Evolutionary conservation across 2,888 invertebrate genomes (phyloP).

Genomic region (Hoplodrina blanda): DNA sequence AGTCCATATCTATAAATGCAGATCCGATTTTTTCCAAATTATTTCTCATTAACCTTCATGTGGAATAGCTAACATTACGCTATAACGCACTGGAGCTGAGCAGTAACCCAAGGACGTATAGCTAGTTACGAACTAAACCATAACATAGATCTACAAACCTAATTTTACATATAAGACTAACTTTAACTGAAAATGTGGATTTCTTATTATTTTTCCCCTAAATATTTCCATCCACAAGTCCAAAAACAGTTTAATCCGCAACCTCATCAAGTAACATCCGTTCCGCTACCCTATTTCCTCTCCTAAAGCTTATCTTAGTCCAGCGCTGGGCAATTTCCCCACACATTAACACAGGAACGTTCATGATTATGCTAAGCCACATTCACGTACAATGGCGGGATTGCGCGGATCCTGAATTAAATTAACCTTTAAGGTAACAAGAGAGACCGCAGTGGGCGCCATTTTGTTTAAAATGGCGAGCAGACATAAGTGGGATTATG

Average conservation of each 20-base stretch:
- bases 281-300: slow-evolving; percentile 21
- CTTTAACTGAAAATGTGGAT: too few relatives aligned
- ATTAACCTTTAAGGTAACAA: slow-evolving; percentile 38
- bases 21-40: too few relatives aligned
- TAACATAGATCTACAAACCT: too few relatives aligned
- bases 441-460: slow-evolving; percentile 1
- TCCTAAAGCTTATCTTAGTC: slow-evolving; percentile 30
- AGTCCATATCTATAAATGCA: too few relatives aligned
- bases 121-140: too few relatives aligned
- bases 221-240: not conserved
- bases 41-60: too few relatives aligned
- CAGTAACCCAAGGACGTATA: too few relatives aligned
- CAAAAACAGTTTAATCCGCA: not conserved
- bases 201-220: too few relatives aligned
- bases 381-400: slow-evolving; percentile 18
- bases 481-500: slow-evolving; percentile 41
- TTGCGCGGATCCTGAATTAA: slow-evolving; percentile 30
- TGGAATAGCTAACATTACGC: too few relatives aligned
- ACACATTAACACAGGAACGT: slow-evolving; percentile 22
- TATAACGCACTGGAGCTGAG: too few relatives aligned
- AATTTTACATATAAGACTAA: too few relatives aligned
- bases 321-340: slow-evolving; percentile 30
- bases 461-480: slow-evolving; percentile 32
- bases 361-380: slow-evolving; percentile 44
- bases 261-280: slow-evolving; percentile 12